Evolutionary conservation across 2,797 vertebrate genomes (phyloP).

Genomic region (Xenopus petersii): DNA sequence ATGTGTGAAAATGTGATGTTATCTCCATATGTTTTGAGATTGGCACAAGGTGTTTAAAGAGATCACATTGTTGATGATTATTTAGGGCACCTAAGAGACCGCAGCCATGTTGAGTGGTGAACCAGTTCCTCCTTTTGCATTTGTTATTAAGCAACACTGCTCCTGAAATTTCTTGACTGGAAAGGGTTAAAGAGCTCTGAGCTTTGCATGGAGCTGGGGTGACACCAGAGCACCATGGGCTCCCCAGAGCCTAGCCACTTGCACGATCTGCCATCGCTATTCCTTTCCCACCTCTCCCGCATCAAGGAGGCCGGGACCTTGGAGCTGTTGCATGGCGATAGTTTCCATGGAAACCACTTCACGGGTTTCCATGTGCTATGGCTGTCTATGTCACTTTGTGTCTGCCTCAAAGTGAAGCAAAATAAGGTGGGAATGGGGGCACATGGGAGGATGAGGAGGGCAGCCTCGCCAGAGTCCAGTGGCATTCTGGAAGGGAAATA

Average conservation of each 20-base stretch:
- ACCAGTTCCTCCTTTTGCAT: too few relatives aligned
- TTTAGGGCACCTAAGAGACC: too few relatives aligned
- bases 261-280: constrained; percentile 9
- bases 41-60: too few relatives aligned
- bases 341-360: constrained; percentile 50
- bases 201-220: neutral
- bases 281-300: constrained; percentile 21
- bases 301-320: constrained; percentile 25
- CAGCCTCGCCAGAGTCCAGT: neutral
- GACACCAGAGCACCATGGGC: neutral
- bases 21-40: too few relatives aligned
- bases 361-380: constrained; percentile 10
- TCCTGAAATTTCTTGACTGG: neutral
- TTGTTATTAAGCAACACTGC: too few relatives aligned
- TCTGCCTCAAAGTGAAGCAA: constrained; percentile 28
- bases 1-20: too few relatives aligned
- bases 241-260: constrained; percentile 14
- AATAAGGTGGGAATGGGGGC: constrained; percentile 15
- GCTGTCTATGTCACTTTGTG: constrained; percentile 28
- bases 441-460: neutral
- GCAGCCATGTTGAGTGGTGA: too few relatives aligned
- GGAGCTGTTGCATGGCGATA: constrained; percentile 51
- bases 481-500: neutral
- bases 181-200: constrained; percentile 15
- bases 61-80: too few relatives aligned